Evolutionary conservation across 2,113 vertebrate genomes (phyloP).

Genomic region (Hoplias malabaricus): DNA sequence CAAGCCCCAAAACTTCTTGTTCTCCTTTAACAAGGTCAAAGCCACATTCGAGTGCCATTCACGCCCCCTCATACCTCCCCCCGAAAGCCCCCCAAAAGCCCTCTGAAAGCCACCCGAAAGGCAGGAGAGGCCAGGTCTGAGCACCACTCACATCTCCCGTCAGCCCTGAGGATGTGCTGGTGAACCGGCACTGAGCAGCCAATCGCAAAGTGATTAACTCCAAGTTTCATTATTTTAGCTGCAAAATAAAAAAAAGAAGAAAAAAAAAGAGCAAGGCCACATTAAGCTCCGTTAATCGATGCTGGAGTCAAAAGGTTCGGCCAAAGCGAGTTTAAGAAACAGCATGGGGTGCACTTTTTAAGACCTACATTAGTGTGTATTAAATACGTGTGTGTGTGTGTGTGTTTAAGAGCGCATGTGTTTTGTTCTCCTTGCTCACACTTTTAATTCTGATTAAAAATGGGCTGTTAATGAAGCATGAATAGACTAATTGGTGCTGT

Average conservation of each 20-base stretch:
- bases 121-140: background rate
- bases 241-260: too few species aligned
- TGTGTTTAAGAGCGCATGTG: slow-evolving; percentile 39
- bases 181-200: slow-evolving; percentile 19
- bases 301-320: slow-evolving; percentile 46
- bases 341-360: slow-evolving; percentile 58
- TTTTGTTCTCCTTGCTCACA: slow-evolving; percentile 35
- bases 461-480: slow-evolving; percentile 63
- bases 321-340: slow-evolving; percentile 47
- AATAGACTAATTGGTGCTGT: slow-evolving; percentile 66
- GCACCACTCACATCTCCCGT: background rate
- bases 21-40: slow-evolving; percentile 76
- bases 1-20: slow-evolving; percentile 72
- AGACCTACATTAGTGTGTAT: slow-evolving; percentile 23
- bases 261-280: background rate
- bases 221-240: slow-evolving; percentile 1
- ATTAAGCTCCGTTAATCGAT: slow-evolving; percentile 45
- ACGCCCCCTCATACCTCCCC: slow-evolving; percentile 14
- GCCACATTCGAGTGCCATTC: slow-evolving; percentile 61
- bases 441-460: slow-evolving; percentile 67
- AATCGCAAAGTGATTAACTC: slow-evolving; percentile 40
- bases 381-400: slow-evolving; percentile 33
- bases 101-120: background rate
- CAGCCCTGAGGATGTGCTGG: slow-evolving; percentile 22
- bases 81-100: background rate